Evolutionary conservation across 1,140 invertebrate genomes (phyloP).

Genomic region (Bombus turneri): DNA sequence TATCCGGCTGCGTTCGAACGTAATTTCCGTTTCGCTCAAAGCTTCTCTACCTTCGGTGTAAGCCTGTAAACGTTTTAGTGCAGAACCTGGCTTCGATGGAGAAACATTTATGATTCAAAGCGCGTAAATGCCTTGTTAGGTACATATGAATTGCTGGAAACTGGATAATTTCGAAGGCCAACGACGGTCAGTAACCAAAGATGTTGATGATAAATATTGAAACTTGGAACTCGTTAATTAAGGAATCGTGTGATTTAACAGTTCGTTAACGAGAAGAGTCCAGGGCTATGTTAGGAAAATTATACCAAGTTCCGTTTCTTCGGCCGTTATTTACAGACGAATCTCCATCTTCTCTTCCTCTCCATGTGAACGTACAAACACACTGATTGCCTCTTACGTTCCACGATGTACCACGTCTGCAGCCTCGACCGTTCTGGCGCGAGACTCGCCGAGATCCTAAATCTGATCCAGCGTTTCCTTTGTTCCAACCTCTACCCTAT

Average conservation of each 20-base stretch:
- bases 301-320: constrained; percentile 25
- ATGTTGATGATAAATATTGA: background rate
- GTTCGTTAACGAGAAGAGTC: constrained; percentile 36
- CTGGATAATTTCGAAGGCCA: background rate
- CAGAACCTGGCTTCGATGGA: background rate
- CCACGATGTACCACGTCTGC: constrained; percentile 29
- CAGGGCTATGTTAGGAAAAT: constrained; percentile 43
- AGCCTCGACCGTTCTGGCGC: constrained; percentile 23
- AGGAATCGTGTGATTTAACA: background rate
- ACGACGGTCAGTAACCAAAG: background rate
- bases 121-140: background rate
- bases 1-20: constrained; percentile 70
- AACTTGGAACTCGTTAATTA: background rate
- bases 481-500: constrained; percentile 57
- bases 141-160: background rate
- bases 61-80: constrained; percentile 9
- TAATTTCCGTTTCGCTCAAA: constrained; percentile 68
- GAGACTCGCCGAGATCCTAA: constrained; percentile 45
- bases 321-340: constrained; percentile 46
- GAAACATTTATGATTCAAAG: constrained; percentile 12
- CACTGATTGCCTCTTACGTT: constrained; percentile 56
- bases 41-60: constrained; percentile 39
- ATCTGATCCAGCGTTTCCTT: constrained; percentile 63
- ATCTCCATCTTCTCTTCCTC: background rate
- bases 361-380: constrained; percentile 50